phyloP scores from a whole-genome alignment of 92 coral and sea anemone genomes.

The Paragorgia papillata region DNA sequence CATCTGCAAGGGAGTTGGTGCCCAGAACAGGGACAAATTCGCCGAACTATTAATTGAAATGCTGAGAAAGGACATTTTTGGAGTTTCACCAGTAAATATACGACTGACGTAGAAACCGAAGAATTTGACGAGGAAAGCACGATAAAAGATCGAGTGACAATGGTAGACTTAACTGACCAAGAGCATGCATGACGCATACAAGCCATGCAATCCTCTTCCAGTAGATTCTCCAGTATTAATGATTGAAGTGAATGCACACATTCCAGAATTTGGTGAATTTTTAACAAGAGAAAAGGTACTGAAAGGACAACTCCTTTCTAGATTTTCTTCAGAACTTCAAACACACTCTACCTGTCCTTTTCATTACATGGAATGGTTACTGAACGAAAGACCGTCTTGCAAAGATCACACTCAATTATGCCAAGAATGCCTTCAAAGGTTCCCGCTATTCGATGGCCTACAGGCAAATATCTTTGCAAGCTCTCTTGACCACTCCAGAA shows the following conservation, averaged over 20 bases:
- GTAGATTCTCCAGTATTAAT: too few relatives aligned
- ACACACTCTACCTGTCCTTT: slow-evolving; percentile 23
- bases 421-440: neutral
- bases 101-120: too few relatives aligned
- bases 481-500: neutral
- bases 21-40: too few relatives aligned
- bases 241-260: slow-evolving; percentile 19
- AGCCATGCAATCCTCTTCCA: too few relatives aligned
- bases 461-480: slow-evolving; percentile 31
- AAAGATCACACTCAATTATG: slow-evolving; percentile 20
- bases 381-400: slow-evolving; percentile 38
- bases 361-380: slow-evolving; percentile 60
- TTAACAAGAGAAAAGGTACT: too few relatives aligned
- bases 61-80: too few relatives aligned
- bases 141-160: neutral
- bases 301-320: slow-evolving; percentile 46
- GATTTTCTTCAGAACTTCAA: slow-evolving; percentile 46
- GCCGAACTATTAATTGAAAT: too few relatives aligned
- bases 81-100: too few relatives aligned
- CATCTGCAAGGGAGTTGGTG: too few relatives aligned
- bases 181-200: slow-evolving; percentile 22
- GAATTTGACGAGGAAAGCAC: too few relatives aligned
- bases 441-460: slow-evolving; percentile 16
- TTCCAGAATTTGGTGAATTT: slow-evolving; percentile 27
- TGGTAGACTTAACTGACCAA: slow-evolving; percentile 21